These are phyloP conservation scores for Crepidodera aurea DNA, from an alignment of 2,888 invertebrate species.

Conservation along the genomic window DNA sequence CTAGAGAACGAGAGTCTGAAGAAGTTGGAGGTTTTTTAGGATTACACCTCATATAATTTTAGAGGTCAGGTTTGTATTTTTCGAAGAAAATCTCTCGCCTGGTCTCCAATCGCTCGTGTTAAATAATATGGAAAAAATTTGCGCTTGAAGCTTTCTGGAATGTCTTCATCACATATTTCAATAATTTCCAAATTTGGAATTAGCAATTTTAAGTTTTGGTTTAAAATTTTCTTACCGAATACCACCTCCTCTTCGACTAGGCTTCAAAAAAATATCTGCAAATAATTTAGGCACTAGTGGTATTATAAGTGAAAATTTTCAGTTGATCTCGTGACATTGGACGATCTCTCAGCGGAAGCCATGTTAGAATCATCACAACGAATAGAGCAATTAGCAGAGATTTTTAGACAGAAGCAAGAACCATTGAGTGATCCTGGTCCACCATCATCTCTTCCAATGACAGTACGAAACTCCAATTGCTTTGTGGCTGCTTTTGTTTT, in stretches of 20 bases:
- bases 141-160: no score
- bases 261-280: background rate
- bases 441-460: slow-evolving; percentile 77
- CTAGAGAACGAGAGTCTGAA: no score
- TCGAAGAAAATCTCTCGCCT: no score
- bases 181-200: no score
- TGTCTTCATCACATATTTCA: no score
- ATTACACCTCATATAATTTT: no score
- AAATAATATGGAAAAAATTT: no score
- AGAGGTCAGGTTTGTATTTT: no score
- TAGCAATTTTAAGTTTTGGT: no score
- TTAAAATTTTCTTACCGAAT: no score
- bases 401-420: slow-evolving; percentile 75
- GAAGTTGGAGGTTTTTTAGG: no score
- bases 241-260: background rate
- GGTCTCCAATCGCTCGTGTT: no score
- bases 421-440: slow-evolving; percentile 76
- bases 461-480: slow-evolving; percentile 70
- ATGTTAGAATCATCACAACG: slow-evolving; percentile 94
- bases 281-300: background rate
- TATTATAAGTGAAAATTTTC: slow-evolving; percentile 53
- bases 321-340: slow-evolving; percentile 94
- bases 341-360: slow-evolving; percentile 92
- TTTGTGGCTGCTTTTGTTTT: slow-evolving; percentile 76
- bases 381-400: slow-evolving; percentile 87